Evolutionary conservation across 2,888 invertebrate genomes (phyloP).

Genomic region (Ophion slaviceki): DNA sequence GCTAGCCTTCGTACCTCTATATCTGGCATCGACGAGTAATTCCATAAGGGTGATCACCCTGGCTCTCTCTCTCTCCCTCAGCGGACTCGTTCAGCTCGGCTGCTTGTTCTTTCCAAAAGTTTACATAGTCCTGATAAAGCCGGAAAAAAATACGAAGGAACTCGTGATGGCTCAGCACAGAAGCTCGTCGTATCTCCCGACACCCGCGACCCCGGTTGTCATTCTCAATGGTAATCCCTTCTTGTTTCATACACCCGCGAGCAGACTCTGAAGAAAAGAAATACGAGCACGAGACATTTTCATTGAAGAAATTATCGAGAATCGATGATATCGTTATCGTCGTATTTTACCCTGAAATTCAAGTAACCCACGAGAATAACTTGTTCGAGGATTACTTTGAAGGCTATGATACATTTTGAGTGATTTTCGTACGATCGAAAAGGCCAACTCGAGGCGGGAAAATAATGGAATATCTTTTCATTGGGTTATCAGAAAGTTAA

Average conservation of each 20-base stretch:
- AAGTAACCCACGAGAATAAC: too few relatives aligned
- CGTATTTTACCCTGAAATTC: too few relatives aligned
- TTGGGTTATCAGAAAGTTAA: too few relatives aligned
- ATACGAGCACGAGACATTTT: not conserved
- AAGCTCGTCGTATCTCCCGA: constrained; percentile 76
- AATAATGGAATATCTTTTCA: too few relatives aligned
- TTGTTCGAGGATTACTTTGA: too few relatives aligned
- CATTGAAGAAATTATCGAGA: not conserved
- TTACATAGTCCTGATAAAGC: constrained; percentile 85
- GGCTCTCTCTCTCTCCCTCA: constrained; percentile 84
- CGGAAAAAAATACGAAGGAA: constrained; percentile 86
- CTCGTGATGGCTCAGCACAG: constrained; percentile 84
- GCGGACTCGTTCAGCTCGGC: constrained; percentile 84
- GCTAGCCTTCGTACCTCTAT: constrained; percentile 86
- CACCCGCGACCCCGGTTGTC: constrained; percentile 75
- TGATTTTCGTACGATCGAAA: too few relatives aligned
- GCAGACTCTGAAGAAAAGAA: constrained; percentile 49
- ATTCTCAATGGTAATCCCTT: constrained; percentile 75
- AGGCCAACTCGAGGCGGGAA: too few relatives aligned
- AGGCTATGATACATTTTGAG: too few relatives aligned
- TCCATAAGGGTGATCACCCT: constrained; percentile 84
- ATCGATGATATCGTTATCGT: too few relatives aligned
- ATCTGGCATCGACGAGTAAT: constrained; percentile 84
- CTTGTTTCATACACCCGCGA: constrained; percentile 62
- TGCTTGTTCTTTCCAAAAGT: constrained; percentile 86